Evolutionary conservation across 1,140 invertebrate species (phyloP).

Genomic region (Rhagoletis pomonella): DNA sequence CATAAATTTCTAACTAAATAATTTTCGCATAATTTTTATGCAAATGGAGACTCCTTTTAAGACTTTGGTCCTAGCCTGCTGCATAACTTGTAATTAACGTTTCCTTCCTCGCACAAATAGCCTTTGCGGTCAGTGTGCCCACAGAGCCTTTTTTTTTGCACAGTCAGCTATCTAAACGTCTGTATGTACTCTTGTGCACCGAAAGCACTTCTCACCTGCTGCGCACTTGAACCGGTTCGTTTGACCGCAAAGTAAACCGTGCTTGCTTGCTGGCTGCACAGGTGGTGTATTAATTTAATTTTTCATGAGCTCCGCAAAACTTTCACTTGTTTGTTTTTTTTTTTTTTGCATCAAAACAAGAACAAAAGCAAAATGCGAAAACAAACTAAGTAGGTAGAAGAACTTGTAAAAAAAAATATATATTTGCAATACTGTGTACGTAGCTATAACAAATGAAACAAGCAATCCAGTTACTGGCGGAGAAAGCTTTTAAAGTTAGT

Average conservation of each 20-base stretch:
- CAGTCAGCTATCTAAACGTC: too few species aligned
- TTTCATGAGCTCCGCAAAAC: slow-evolving; percentile 46
- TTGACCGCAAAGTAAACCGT: neutral
- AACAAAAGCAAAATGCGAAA: neutral
- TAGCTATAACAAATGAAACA: neutral
- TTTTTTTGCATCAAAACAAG: neutral
- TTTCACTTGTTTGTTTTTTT: neutral
- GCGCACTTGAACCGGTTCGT: neutral
- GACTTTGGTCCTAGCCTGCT: neutral
- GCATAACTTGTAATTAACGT: slow-evolving; percentile 35
- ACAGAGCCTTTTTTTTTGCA: too few species aligned
- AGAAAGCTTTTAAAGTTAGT: neutral
- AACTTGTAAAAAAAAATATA: neutral
- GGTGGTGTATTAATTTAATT: slow-evolving; percentile 40
- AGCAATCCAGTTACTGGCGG: neutral
- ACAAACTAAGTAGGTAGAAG: neutral
- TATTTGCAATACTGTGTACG: neutral
- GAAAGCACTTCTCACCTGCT: neutral
- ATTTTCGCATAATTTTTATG: slow-evolving; percentile 23
- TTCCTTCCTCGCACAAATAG: neutral
- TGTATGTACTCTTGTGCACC: neutral
- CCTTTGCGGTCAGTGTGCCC: too few species aligned
- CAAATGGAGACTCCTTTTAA: slow-evolving; percentile 27
- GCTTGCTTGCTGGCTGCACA: neutral
- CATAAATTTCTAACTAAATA: slow-evolving; percentile 25